These are phyloP conservation scores for Drosophila seguyi DNA, from an alignment of 1,140 invertebrate genomes.

Conservation along the genomic window DNA sequence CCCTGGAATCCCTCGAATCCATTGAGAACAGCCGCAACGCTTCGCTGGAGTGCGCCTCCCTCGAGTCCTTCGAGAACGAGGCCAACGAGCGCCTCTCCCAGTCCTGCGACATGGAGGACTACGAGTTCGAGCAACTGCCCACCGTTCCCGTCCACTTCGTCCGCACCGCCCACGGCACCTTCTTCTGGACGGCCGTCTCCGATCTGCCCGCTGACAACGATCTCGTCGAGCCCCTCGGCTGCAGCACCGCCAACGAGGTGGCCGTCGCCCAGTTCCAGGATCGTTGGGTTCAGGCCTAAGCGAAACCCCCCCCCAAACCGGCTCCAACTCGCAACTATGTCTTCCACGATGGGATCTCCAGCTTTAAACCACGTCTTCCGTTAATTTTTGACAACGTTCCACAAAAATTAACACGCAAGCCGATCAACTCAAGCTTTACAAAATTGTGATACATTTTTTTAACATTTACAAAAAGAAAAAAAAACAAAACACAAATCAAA, in stretches of 20 bases:
- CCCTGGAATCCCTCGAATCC: conserved; percentile 80
- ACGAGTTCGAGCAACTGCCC: conserved; percentile 85
- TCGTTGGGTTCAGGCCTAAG: conserved; percentile 86
- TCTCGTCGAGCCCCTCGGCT: conserved; percentile 78
- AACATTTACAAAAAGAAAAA: conserved; percentile 37
- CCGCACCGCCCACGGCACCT: conserved; percentile 86
- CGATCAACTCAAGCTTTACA: conserved; percentile 75
- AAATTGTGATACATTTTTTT: conserved; percentile 84
- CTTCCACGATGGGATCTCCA: conserved; percentile 66
- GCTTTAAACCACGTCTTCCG: conserved; percentile 69
- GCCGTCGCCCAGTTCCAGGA: conserved; percentile 81
- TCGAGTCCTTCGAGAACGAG: conserved; percentile 78
- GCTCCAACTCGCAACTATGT: conserved; percentile 46
- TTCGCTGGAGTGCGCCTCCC: conserved; percentile 64
- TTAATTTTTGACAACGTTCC: conserved; percentile 56
- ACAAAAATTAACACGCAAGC: conserved; percentile 72
- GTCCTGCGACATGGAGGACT: conserved; percentile 79
- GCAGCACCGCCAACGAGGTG: conserved; percentile 85
- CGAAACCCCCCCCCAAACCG: neutral
- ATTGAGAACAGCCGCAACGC: conserved; percentile 81
- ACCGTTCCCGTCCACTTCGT: conserved; percentile 86
- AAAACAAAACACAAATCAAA: conserved; percentile 51
- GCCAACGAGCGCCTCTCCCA: conserved; percentile 80
- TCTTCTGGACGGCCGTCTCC: conserved; percentile 87
- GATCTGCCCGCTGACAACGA: conserved; percentile 85